Evolutionary conservation across 2,888 invertebrate species (phyloP).

Genomic region (Uropetala carovei): DNA sequence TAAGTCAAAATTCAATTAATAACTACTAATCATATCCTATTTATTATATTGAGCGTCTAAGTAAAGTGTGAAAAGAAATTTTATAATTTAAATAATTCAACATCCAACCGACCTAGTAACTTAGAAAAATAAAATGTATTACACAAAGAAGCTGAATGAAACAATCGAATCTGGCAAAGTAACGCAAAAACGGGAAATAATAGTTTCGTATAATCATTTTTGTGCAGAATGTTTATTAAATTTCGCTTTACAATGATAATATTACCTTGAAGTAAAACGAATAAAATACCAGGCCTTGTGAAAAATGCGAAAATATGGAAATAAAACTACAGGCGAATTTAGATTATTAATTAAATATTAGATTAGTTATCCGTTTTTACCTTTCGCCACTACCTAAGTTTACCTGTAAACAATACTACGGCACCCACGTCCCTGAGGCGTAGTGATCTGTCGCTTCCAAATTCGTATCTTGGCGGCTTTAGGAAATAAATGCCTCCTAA

Average conservation of each 20-base stretch:
- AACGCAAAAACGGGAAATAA: background rate
- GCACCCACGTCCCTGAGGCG: conserved; percentile 10
- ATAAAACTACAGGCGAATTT: conserved; percentile 4
- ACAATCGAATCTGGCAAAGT: no score
- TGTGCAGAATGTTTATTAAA: background rate
- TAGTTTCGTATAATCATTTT: background rate
- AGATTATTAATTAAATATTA: background rate
- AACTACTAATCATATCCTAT: background rate
- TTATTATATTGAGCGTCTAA: background rate
- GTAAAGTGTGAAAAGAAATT: background rate
- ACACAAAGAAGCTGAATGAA: no score
- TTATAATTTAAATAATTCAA: no score
- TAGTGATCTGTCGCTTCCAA: background rate
- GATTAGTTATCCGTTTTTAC: conserved; percentile 11
- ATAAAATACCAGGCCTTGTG: background rate
- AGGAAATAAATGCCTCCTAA: background rate
- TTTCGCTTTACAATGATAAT: background rate
- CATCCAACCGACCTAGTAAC: no score
- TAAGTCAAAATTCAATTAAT: background rate
- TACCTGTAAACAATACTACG: conserved; percentile 31
- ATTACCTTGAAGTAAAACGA: background rate
- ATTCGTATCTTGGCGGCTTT: background rate
- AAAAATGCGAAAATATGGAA: background rate
- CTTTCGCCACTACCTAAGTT: conserved; percentile 29
- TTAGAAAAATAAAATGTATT: no score